Evolutionary conservation across 2,888 invertebrate species (phyloP), one percentile per base, ranked within the genome.

Genomic region (Elysia crispata): DNA sequence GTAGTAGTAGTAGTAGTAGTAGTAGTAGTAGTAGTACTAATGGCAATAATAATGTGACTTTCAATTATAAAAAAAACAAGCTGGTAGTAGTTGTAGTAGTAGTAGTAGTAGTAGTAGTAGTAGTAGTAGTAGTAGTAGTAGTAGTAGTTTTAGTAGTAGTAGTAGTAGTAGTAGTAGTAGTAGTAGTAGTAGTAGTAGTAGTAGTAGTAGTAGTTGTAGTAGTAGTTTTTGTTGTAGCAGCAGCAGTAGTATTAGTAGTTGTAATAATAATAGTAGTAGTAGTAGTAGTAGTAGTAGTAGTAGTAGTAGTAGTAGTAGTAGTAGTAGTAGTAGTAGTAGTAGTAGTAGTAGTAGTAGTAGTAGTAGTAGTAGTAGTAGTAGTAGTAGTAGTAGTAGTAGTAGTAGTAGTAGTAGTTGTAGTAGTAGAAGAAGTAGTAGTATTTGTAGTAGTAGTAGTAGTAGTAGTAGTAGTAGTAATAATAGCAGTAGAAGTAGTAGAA

Each of bases 261-360:
- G n/a, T n/a, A 76, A 41, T 77, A 49, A 18, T 64, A 76, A 30
- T 57, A 49, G 60, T 76, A 66, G 76, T 66, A 76, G 76, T 76
- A 76, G 76, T 76, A 66, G 76, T 67, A 33, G 75, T 60, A 57
- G 57, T 75, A 57, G 75, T 66, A 84, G 81, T 77, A 76, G 79
- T 82, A 77, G 81, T 73, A 77, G 72, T 67, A 30, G 67, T 67
- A 30, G 67, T 67, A 30, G 67, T 67, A 30, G 67, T 67, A 30
- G 67, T 67, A 30, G 67, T 67, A 13, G 67, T 3, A 13, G 67
- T 67, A 33, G 28, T 70, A 18, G 70, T 72, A 28, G 20, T 33
- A 28, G 20, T 1, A 15, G 20, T 31, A 49, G 72, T 41, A 49
- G 49, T 31, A 72, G 49, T 41, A 49, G 49, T 23, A 49, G 72